Evolutionary conservation across 2,888 invertebrate genomes (phyloP), one percentile per base, ranked within the genome.

Genomic region (Synergus japonicus): DNA sequence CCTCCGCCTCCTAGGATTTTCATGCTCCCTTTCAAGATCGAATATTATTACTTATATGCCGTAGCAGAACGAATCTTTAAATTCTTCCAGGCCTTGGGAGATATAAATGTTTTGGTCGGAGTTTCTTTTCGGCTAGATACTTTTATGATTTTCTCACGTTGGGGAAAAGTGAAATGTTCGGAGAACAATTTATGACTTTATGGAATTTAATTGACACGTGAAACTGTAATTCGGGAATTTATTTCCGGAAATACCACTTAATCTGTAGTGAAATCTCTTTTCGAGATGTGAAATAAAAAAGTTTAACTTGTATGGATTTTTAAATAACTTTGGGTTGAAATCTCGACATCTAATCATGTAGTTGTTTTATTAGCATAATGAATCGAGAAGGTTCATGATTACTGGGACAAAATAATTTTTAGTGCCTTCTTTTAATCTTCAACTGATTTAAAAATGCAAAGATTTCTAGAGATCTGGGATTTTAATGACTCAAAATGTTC

Each of bases 11-110:
- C 54, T 37, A 73, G 54, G 54, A 73, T 73, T 73, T 73, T 58
- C 54, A 73, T 73, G 73, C 73, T 73, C 54, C 73, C 73, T 10
- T 73, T 73, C 73, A 73, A 73, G 54, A 73, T 73, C 29, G 37
- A 73, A 73, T 49, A 73, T 73, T 73, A 73, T 73, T 73, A 73
- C 73, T 58, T 73, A 73, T 37, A 73, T 29, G 49, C 73, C 73
- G 18, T 37, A 54, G 73, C 54, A 73, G 73, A 73, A 54, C 73
- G 54, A 73, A 73, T 73, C 37, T 73, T 41, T 7, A 73, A 58
- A 58, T 73, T 73, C 73, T 73, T 54, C 37, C 8, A 49, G 37
- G 44, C 54, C 54, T 73, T 37, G 9, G 54, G 54, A 49, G 37
- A 37, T 73, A 73, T 73, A 73, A 73, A 73, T 73, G 73, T 73